phyloP scores from a whole-genome alignment of 2,113 vertebrate species.

The Morone saxatilis region DNA sequence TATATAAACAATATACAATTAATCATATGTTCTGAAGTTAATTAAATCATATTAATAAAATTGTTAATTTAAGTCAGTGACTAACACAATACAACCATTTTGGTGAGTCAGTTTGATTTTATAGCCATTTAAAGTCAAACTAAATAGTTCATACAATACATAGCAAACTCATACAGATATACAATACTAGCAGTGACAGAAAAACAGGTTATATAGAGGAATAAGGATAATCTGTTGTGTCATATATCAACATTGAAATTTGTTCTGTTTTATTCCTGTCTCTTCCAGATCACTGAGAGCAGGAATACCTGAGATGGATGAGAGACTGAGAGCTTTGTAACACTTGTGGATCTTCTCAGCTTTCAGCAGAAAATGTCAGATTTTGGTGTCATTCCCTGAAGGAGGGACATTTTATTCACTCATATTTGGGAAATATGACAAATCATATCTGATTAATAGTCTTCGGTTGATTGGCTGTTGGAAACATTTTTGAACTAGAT shows the following conservation, averaged over 20 bases:
- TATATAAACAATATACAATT: no score
- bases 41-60: background rate
- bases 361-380: no score
- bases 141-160: background rate
- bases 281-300: background rate
- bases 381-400: no score
- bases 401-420: no score
- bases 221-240: background rate
- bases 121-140: background rate
- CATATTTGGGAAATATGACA: no score
- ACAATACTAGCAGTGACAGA: background rate
- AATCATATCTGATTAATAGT: no score
- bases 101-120: background rate
- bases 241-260: background rate
- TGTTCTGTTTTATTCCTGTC: background rate
- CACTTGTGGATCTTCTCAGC: no score
- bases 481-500: no score
- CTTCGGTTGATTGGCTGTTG: no score
- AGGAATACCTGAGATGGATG: background rate
- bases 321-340: background rate
- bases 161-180: background rate
- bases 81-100: background rate
- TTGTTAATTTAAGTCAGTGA: background rate
- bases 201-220: background rate
- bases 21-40: no score